Percentiles rank a stretch among this genome's conserved stretches.
phyloP scores from a whole-genome alignment of 2,888 invertebrate genomes.

The Laspeyria flexula region DNA sequence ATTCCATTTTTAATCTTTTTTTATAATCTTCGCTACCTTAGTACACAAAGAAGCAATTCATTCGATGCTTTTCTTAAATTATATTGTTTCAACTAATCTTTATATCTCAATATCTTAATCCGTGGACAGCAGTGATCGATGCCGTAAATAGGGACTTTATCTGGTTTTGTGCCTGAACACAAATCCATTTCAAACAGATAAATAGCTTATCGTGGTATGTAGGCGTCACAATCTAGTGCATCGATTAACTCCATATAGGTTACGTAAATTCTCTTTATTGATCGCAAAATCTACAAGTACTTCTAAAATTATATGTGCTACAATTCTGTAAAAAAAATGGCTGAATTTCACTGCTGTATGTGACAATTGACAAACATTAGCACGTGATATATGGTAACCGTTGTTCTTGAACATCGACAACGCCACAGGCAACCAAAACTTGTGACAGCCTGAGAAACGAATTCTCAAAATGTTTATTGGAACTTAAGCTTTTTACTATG shows the following conservation, averaged over 20 bases:
- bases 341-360: too few species aligned
- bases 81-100: constrained; percentile 52
- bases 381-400: too few species aligned
- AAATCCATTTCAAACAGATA: constrained; percentile 56
- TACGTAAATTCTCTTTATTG: constrained; percentile 21
- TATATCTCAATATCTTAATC: constrained; percentile 68
- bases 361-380: too few species aligned
- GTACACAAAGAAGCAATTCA: constrained; percentile 20
- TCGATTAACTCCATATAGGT: constrained; percentile 27
- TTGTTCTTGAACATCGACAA: too few species aligned
- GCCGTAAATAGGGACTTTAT: constrained; percentile 46
- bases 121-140: constrained; percentile 67
- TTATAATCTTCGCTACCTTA: constrained; percentile 16
- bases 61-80: constrained; percentile 32
- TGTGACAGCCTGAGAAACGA: too few species aligned
- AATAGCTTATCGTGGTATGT: constrained; percentile 49
- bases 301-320: constrained; percentile 6
- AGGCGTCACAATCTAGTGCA: constrained; percentile 45
- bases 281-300: neutral
- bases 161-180: constrained; percentile 43
- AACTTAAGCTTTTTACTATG: too few species aligned
- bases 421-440: too few species aligned
- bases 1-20: constrained; percentile 31
- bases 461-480: too few species aligned
- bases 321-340: too few species aligned